These are phyloP conservation scores for Gasterosteus aculeatus DNA, from an alignment of 2,113 vertebrate genomes.

Conservation along the genomic window DNA sequence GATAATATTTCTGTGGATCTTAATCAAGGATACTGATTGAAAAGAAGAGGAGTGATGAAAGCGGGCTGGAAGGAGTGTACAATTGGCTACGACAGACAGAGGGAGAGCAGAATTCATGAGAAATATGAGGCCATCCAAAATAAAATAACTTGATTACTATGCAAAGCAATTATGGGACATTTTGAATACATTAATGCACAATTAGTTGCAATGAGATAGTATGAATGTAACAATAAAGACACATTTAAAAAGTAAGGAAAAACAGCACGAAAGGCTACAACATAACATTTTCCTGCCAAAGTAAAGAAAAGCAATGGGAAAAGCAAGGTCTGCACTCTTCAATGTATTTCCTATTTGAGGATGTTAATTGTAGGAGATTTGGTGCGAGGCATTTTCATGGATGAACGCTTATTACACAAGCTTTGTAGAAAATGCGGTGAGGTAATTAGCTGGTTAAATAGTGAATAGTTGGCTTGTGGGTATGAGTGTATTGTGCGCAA, in stretches of 20 bases:
- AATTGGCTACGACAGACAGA: conserved; percentile 32
- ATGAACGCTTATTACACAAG: conserved; percentile 56
- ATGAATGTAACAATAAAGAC: conserved; percentile 10
- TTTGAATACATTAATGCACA: conserved; percentile 13
- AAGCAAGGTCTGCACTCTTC: conserved; percentile 47
- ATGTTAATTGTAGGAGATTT: conserved; percentile 62
- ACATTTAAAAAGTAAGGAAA: neutral
- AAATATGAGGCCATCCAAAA: conserved; percentile 4
- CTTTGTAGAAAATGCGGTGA: conserved; percentile 55
- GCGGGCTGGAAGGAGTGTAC: conserved; percentile 14
- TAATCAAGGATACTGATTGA: conserved; percentile 58
- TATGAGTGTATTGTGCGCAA: conserved; percentile 37
- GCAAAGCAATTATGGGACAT: conserved; percentile 13
- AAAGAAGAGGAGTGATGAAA: conserved; percentile 29
- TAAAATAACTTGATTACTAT: conserved; percentile 23
- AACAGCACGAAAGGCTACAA: neutral
- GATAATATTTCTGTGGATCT: conserved; percentile 59
- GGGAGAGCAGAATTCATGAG: conserved; percentile 32
- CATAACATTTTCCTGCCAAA: conserved; percentile 23
- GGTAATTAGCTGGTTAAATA: conserved; percentile 70
- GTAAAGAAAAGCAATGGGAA: neutral
- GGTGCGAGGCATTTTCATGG: conserved; percentile 57
- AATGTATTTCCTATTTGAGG: conserved; percentile 63
- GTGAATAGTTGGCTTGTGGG: conserved; percentile 40
- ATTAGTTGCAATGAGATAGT: conserved; percentile 9